Evolutionary conservation across 2,113 vertebrate species (phyloP).

Genomic region (Mirounga angustirostris): DNA sequence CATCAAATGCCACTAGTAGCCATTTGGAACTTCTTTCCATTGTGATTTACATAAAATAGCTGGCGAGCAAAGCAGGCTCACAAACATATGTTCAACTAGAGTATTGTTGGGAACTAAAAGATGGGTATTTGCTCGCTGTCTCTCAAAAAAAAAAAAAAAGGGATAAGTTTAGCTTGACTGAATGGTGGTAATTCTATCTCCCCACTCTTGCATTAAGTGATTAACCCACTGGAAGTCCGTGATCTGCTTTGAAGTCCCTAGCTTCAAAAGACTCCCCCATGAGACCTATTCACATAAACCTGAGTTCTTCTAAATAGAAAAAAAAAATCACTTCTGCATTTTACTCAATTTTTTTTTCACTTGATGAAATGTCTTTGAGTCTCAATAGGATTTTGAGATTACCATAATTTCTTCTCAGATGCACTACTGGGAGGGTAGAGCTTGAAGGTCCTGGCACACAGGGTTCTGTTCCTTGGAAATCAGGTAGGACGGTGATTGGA

Average conservation of each 20-base stretch:
- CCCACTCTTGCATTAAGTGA: slow-evolving; percentile 84
- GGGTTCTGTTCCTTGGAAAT: slow-evolving; percentile 76
- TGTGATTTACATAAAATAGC: slow-evolving; percentile 29
- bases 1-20: not conserved
- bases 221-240: slow-evolving; percentile 85
- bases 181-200: slow-evolving; percentile 85
- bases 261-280: slow-evolving; percentile 85
- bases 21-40: not conserved
- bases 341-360: slow-evolving; percentile 84
- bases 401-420: slow-evolving; percentile 84
- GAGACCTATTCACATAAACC: slow-evolving; percentile 85
- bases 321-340: slow-evolving; percentile 78
- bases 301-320: slow-evolving; percentile 81
- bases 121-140: slow-evolving; percentile 56
- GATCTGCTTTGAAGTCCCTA: slow-evolving; percentile 86
- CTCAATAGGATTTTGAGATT: slow-evolving; percentile 87
- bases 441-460: slow-evolving; percentile 70
- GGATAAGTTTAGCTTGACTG: slow-evolving; percentile 80
- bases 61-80: slow-evolving; percentile 15
- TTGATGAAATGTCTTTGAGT: slow-evolving; percentile 85
- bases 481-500: slow-evolving; percentile 64
- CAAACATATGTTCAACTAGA: not conserved
- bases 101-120: slow-evolving; percentile 62
- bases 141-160: slow-evolving; percentile 65
- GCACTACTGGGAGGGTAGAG: slow-evolving; percentile 74